A percentile compares a stretch with the other conserved stretches of the same genome.
Conservation (phyloP, 1,140 invertebrate genomes). For the Drosophila pectinifera region DNA sequence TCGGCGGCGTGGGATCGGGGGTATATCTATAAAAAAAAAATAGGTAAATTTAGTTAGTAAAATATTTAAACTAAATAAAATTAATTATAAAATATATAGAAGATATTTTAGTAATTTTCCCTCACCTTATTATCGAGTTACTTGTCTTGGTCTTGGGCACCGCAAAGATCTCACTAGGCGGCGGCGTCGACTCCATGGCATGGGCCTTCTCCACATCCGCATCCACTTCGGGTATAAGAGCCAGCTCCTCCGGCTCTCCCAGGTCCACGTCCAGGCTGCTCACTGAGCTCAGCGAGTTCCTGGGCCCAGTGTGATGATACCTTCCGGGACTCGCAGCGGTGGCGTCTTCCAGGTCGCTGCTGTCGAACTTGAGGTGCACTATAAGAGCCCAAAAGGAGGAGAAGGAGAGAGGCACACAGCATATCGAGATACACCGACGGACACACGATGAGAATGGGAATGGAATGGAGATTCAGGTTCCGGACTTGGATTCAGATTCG, state of each 20-base stretch:
- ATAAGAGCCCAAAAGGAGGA: constrained; percentile 67
- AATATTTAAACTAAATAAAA: not conserved
- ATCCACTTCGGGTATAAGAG: constrained; percentile 71
- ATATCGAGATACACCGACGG: constrained; percentile 80
- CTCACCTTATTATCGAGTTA: constrained; percentile 78
- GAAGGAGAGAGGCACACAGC: constrained; percentile 77
- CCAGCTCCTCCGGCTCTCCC: constrained; percentile 58
- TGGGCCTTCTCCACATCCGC: constrained; percentile 64
- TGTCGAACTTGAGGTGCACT: constrained; percentile 82
- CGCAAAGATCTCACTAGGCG: constrained; percentile 66
- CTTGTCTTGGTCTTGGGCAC: constrained; percentile 69
- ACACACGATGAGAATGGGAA: constrained; percentile 62
- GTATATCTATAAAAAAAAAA: constrained; percentile 59
- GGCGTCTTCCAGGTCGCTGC: constrained; percentile 64
- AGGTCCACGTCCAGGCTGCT: constrained; percentile 72
- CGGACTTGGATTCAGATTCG: constrained; percentile 21
- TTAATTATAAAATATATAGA: no score
- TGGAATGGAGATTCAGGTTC: constrained; percentile 31
- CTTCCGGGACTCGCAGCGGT: constrained; percentile 34
- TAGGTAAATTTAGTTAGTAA: not conserved
- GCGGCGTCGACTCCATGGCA: constrained; percentile 27
- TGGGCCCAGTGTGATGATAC: constrained; percentile 35
- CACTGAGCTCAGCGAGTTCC: constrained; percentile 70
- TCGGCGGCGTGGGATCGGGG: constrained; percentile 72
- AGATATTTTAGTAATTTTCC: not conserved